Percentiles rank a stretch among this genome's conserved stretches.
Conservation (phyloP, 2,113 vertebrate genomes). For the Globicephala melas region DNA sequence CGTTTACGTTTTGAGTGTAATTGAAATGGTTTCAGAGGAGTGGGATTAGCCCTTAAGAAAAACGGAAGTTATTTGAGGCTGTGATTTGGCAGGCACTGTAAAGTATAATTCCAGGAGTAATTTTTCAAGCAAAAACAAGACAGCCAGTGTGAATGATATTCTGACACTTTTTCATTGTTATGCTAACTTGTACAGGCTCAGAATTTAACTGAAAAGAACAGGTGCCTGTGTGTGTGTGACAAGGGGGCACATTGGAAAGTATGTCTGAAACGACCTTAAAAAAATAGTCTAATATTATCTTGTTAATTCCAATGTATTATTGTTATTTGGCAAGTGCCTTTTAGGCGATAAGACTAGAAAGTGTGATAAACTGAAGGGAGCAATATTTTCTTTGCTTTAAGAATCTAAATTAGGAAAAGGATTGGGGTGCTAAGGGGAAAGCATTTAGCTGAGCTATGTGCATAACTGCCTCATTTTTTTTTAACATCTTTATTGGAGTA, state of each 20-base stretch:
- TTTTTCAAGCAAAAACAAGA: constrained; percentile 14
- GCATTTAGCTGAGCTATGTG: background rate
- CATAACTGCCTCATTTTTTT: background rate
- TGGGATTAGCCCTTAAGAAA: background rate
- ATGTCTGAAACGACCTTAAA: background rate
- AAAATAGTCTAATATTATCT: background rate
- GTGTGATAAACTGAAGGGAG: background rate
- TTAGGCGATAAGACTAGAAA: background rate
- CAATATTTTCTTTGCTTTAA: constrained; percentile 9
- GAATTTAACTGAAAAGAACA: background rate
- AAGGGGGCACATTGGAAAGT: background rate
- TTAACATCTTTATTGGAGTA: too few relatives aligned
- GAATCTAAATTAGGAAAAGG: background rate
- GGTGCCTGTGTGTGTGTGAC: background rate
- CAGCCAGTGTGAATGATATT: background rate
- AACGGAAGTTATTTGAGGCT: background rate
- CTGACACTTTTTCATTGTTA: background rate
- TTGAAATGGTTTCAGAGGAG: background rate
- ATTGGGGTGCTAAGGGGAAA: background rate
- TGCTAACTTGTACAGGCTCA: background rate
- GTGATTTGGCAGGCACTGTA: background rate
- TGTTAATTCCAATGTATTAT: background rate
- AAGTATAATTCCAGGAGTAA: background rate
- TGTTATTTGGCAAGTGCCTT: background rate
- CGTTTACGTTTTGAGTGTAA: background rate